Base-by-base conservation (phyloP, 2,797 vertebrate species). In the Silurus lanzhouensis region DNA sequence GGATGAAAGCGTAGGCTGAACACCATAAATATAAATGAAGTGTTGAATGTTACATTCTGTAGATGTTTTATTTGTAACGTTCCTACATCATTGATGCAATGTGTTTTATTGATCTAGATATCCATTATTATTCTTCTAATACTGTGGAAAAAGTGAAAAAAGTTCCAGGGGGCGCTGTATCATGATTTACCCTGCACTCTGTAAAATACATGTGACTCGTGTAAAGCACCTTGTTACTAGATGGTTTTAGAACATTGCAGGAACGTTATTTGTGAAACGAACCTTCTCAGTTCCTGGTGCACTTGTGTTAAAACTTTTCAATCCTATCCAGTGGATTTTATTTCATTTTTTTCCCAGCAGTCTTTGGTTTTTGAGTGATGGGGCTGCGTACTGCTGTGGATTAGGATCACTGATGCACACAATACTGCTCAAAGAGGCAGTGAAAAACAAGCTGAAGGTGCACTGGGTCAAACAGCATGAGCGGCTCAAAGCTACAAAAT, bases 331-430 rank as follows among this genome's bases (percentile, higher is more conserved):
- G 14, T 17, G 22, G 17, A 20, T 80, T 48, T 66, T 3, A 48
- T 58, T 52, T n/a, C 31, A 31, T 15, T 25, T 57, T 57, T 27
- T 31, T 57, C 20, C 20, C 31, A 61, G 12, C 20, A n/a, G 1
- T 70, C 76, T 68, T 79, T 14, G n/a, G 14, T 52, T 46, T 83
- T 60, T 63, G 22, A 17, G 46, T 64, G 87, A 85, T 74, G 55
- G 58, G 13, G 60, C 31, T 38, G 31, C 76, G 12, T n/a, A 82
- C 88, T 86, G 58, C 61, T 66, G 38, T 87, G 90, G 84, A 74
- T 88, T 90, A 91, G 90, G 92, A 91, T 52, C 1, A 7, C 20
- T 68, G 71, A 44, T 91, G 89, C 88, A 90, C 87, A 46, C 64
- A 57, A 58, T 81, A 82, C 82, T 67, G 80, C 83, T 63, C 12